phyloP scores from a whole-genome alignment of 2,113 vertebrate species.

The Clarias magur region DNA sequence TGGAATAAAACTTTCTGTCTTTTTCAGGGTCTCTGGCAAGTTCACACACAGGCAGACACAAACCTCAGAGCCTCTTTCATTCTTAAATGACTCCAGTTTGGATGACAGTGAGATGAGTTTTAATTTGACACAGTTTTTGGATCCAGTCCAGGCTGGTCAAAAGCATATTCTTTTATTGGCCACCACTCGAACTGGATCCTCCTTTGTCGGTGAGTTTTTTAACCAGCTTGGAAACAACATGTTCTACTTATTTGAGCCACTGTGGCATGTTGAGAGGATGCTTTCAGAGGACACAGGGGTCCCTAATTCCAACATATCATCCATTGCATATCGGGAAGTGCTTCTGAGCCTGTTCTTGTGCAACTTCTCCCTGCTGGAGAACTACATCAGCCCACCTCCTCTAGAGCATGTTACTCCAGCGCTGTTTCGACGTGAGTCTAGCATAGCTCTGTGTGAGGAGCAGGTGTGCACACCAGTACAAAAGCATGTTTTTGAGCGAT shows the following conservation, averaged over 20 bases:
- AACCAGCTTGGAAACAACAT: conserved; percentile 90
- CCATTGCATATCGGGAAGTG: conserved; percentile 85
- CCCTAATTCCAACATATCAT: conserved; percentile 75
- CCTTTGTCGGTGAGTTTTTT: conserved; percentile 95
- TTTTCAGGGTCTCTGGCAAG: conserved; percentile 86
- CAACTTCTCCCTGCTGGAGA: conserved; percentile 86
- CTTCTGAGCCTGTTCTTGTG: conserved; percentile 88
- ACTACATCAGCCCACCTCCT: conserved; percentile 82
- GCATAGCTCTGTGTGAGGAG: conserved; percentile 87
- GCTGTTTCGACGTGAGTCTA: conserved; percentile 90
- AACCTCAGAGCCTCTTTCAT: conserved; percentile 61
- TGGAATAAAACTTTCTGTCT: conserved; percentile 32
- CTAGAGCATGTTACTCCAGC: conserved; percentile 81
- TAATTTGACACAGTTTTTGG: conserved; percentile 70
- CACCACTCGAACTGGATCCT: conserved; percentile 91
- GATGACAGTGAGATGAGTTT: conserved; percentile 70
- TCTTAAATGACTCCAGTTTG: conserved; percentile 53
- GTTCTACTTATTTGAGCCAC: conserved; percentile 94
- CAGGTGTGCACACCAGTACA: conserved; percentile 81
- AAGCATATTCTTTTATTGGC: conserved; percentile 91
- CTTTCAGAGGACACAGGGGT: conserved; percentile 72
- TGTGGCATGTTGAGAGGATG: conserved; percentile 90
- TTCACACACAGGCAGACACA: conserved; percentile 80
- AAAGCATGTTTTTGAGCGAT: conserved; percentile 87
- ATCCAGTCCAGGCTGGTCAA: conserved; percentile 47